Conservation (phyloP, 2,888 invertebrate genomes). For the Melanophora roralis region DNA sequence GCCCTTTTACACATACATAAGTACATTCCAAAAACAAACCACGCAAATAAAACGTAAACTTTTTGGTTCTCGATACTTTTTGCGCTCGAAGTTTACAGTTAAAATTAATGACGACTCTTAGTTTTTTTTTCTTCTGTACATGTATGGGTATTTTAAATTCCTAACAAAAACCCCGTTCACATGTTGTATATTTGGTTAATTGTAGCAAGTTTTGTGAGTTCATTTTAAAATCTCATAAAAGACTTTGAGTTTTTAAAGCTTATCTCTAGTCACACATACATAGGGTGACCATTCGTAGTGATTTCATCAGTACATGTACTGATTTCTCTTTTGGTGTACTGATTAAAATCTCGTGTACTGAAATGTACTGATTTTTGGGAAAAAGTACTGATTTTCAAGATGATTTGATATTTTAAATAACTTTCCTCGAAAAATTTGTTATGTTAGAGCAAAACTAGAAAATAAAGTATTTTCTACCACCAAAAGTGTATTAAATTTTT, state of each 20-base stretch:
- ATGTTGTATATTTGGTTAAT: not conserved
- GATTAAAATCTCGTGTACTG: no score
- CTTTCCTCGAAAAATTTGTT: no score
- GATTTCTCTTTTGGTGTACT: no score
- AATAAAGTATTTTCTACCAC: no score
- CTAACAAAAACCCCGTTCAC: constrained; percentile 19
- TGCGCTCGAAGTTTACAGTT: constrained; percentile 1
- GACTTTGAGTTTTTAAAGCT: constrained; percentile 40
- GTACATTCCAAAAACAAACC: not conserved
- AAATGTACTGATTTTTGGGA: no score
- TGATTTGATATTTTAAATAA: no score
- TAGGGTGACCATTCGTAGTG: no score
- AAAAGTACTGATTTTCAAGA: no score
- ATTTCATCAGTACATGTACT: no score
- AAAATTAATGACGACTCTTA: constrained; percentile 45
- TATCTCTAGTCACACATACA: constrained; percentile 15
- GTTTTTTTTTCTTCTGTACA: constrained; percentile 1
- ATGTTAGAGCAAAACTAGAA: no score
- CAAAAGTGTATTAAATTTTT: no score
- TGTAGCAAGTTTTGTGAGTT: constrained; percentile 13
- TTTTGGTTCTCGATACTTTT: constrained; percentile 7
- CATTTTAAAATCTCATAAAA: constrained; percentile 17
- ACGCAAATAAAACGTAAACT: not conserved
- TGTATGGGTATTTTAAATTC: constrained; percentile 42
- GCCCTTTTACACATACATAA: constrained; percentile 21